phyloP scores from a whole-genome alignment of 2,797 vertebrate genomes.

The Salmo trutta region DNA sequence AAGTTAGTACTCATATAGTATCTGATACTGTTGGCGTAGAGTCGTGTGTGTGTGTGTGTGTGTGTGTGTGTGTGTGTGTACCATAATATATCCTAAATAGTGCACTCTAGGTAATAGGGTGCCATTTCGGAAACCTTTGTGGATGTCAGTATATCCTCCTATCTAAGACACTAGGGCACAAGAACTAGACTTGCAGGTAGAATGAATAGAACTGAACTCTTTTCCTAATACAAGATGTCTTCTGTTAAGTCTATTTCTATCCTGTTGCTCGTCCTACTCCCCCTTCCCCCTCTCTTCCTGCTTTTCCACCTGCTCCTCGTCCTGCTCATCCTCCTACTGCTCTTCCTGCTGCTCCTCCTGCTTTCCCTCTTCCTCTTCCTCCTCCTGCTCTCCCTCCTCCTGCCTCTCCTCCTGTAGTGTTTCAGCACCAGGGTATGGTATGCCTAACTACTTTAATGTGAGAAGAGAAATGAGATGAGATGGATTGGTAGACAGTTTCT shows the following conservation, averaged over 20 bases:
- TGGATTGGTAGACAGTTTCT: neutral
- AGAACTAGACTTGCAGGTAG: no score
- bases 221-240: no score
- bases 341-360: neutral
- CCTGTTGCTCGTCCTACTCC: no score
- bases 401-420: neutral
- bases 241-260: no score
- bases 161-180: no score
- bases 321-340: no score
- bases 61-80: neutral
- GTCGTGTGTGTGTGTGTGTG: neutral
- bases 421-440: neutral
- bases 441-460: neutral
- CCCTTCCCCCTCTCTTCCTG: no score
- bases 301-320: no score
- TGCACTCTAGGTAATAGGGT: no score
- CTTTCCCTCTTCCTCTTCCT: neutral
- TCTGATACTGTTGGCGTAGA: neutral
- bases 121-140: no score
- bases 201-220: no score
- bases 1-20: constrained; percentile 79
- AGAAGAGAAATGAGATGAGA: neutral
- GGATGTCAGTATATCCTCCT: no score
- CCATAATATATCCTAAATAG: neutral
- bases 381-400: neutral